These are phyloP conservation scores for Graptemys geographica DNA, from an alignment of 2,797 vertebrate genomes.

Conservation along the genomic window DNA sequence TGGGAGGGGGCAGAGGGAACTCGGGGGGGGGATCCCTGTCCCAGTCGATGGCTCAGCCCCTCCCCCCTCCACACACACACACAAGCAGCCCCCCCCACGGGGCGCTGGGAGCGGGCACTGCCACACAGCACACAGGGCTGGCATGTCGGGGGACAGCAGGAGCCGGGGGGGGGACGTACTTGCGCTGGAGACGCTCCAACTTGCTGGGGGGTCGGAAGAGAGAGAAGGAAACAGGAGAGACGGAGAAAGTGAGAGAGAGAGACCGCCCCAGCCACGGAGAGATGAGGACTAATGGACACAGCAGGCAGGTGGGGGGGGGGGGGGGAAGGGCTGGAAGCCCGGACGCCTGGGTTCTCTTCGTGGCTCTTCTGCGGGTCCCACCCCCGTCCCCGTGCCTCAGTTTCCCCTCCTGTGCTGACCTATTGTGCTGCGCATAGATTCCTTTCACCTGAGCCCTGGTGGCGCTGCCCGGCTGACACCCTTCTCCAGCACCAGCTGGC, in stretches of 20 bases:
- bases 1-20: neutral
- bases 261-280: neutral
- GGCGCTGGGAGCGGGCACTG: neutral
- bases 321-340: neutral
- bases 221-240: neutral
- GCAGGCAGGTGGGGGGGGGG: neutral
- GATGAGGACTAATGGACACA: neutral
- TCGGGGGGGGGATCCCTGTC: neutral
- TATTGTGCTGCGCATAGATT: neutral
- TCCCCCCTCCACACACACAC: neutral
- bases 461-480: neutral
- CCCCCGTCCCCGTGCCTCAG: neutral
- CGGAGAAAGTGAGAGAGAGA: neutral
- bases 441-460: neutral
- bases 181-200: slow-evolving; percentile 59
- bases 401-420: neutral
- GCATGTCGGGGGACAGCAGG: neutral
- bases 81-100: neutral
- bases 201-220: slow-evolving; percentile 45
- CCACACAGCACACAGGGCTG: neutral
- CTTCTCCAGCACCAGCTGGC: neutral
- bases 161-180: slow-evolving; percentile 17
- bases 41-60: neutral
- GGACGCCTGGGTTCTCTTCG: neutral
- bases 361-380: neutral